phyloP scores from a whole-genome alignment of 2,888 invertebrate genomes.

The Teinopalpus imperialis region DNA sequence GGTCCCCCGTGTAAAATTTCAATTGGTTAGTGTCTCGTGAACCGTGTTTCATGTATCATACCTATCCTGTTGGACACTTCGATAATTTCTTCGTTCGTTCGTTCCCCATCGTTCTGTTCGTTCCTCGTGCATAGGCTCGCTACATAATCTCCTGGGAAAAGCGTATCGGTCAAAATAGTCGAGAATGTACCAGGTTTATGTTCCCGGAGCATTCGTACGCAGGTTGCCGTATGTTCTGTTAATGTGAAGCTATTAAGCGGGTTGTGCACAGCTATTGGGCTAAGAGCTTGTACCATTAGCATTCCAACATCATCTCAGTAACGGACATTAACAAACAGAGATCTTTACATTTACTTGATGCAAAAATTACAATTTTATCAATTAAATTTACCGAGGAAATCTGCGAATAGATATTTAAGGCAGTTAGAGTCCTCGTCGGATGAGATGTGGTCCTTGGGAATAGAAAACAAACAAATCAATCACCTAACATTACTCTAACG shows the following conservation, averaged over 20 bases:
- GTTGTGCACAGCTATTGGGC: slow-evolving; percentile 47
- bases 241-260: slow-evolving; percentile 41
- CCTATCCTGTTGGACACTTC: slow-evolving; percentile 43
- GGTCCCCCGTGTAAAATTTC: slow-evolving; percentile 26
- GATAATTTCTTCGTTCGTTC: slow-evolving; percentile 33
- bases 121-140: slow-evolving; percentile 57
- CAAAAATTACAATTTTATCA: slow-evolving; percentile 37
- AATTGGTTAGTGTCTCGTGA: slow-evolving; percentile 36
- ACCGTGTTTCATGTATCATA: slow-evolving; percentile 37
- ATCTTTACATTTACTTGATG: slow-evolving; percentile 60
- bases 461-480: slow-evolving; percentile 64
- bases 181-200: slow-evolving; percentile 26
- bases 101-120: slow-evolving; percentile 34
- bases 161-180: slow-evolving; percentile 38
- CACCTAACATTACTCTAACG: slow-evolving; percentile 33
- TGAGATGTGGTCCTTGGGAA: slow-evolving; percentile 71
- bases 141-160: slow-evolving; percentile 67
- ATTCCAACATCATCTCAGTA: slow-evolving; percentile 46
- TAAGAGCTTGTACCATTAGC: slow-evolving; percentile 49
- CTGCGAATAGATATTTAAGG: slow-evolving; percentile 87
- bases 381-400: slow-evolving; percentile 83
- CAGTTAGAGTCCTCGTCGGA: slow-evolving; percentile 84
- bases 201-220: slow-evolving; percentile 29
- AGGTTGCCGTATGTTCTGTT: slow-evolving; percentile 29
- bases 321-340: slow-evolving; percentile 69